Conservation (phyloP, 2,888 invertebrate species). For the Choreutis nemorana region DNA sequence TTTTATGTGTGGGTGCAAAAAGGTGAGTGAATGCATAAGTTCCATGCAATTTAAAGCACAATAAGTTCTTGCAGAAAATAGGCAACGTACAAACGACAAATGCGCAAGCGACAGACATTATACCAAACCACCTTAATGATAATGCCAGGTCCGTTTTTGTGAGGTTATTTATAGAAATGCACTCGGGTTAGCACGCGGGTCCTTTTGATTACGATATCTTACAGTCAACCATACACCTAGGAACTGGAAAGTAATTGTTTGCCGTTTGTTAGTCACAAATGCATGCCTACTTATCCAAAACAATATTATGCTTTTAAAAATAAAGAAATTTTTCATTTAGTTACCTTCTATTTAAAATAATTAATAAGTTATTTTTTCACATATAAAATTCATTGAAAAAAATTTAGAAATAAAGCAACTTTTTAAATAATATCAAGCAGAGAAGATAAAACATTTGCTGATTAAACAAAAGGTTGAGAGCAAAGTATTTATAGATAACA, state of each 20-base stretch:
- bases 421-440: conserved; percentile 2
- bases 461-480: too few relatives aligned
- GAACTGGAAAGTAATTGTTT: conserved; percentile 78
- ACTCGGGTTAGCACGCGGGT: conserved; percentile 95
- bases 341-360: too few relatives aligned
- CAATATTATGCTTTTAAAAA: too few relatives aligned
- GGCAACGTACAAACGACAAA: conserved; percentile 11
- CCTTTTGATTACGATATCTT: conserved; percentile 98
- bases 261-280: conserved; percentile 46
- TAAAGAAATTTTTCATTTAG: conserved; percentile 4
- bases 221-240: conserved; percentile 96
- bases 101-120: conserved; percentile 19
- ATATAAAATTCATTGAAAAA: too few relatives aligned
- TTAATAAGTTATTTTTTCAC: conserved; percentile 7
- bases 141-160: conserved; percentile 33
- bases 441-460: background rate
- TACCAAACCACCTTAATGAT: conserved; percentile 53
- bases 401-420: too few relatives aligned
- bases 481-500: too few relatives aligned
- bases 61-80: too few relatives aligned
- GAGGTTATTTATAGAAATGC: conserved; percentile 89
- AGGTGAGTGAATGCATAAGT: too few relatives aligned
- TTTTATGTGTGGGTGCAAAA: too few relatives aligned
- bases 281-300: conserved; percentile 13
- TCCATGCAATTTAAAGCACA: too few relatives aligned